Evolutionary conservation across 2,113 vertebrate genomes (phyloP).

Genomic region (Sinocyclocheilus rhinocerous): DNA sequence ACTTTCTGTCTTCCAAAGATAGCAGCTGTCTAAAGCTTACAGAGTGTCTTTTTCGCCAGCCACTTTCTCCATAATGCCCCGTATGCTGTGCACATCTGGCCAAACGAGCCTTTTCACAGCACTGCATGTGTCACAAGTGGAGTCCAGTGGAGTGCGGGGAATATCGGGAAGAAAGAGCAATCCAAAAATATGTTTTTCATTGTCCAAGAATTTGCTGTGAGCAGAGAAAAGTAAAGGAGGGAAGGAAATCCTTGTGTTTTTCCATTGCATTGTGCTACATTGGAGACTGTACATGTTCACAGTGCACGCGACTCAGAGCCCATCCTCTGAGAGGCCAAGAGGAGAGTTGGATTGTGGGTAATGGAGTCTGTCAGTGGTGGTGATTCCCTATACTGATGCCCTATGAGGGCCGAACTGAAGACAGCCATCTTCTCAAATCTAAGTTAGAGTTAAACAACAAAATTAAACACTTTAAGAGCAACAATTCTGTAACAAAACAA

Average conservation of each 20-base stretch:
- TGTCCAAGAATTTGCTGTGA: conserved; percentile 23
- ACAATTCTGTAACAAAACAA: not conserved
- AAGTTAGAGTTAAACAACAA: conserved; percentile 49
- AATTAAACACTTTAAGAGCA: not conserved
- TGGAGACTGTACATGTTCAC: conserved; percentile 53
- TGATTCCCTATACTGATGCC: conserved; percentile 62
- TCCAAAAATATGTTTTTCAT: conserved; percentile 25
- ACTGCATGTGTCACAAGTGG: conserved; percentile 48
- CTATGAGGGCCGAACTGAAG: conserved; percentile 66
- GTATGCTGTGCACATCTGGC: conserved; percentile 52
- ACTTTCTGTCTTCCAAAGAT: conserved; percentile 10
- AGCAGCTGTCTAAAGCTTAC: conserved; percentile 49
- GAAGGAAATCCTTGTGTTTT: conserved; percentile 28
- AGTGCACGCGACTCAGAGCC: conserved; percentile 41
- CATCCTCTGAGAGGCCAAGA: conserved; percentile 39
- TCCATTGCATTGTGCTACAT: conserved; percentile 52
- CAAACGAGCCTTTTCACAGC: conserved; percentile 68
- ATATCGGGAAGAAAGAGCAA: conserved; percentile 16
- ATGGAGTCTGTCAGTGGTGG: conserved; percentile 51
- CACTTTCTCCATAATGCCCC: conserved; percentile 67
- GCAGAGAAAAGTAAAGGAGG: conserved; percentile 2
- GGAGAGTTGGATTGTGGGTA: conserved; percentile 53
- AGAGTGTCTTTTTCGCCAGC: too few species aligned
- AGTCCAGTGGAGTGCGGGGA: conserved; percentile 39
- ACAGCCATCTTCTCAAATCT: conserved; percentile 49